Base-by-base conservation (phyloP, 1,140 invertebrate species). In the Zaprionus gabonicus region DNA sequence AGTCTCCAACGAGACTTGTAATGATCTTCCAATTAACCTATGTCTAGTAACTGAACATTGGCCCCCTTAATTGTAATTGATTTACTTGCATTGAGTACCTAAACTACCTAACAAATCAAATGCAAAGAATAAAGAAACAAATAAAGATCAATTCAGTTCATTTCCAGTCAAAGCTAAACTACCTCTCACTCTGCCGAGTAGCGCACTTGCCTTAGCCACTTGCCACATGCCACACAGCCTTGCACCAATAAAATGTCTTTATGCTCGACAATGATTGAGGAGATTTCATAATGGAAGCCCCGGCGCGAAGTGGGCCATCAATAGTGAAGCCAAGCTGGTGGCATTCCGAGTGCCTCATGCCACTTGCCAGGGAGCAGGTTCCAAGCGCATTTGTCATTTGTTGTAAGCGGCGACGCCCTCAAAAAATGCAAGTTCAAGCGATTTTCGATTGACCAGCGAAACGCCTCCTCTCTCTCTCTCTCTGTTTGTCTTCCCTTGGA, bases 201-300 rank as follows among this genome's bases (percentile, higher is more conserved):
- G 64, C 23, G 65, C 56, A 68, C n/a, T 27, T 23, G 12, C 6
- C 4, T 15, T 4, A 38, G 34, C 64, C 17, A 53, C 27, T 56
- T 62, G 25, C 20, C n/a, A 53, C 28, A 27, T 46, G 41, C 1
- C 28, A 64, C 23, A 64, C 23, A 66, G n/a, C 28, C 41, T 31
- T 13, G 38, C 34, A 28, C 15, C 67, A 64, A 75, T 75, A 71
- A 75, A 90, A 90, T 77, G 71, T 75, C 79, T 90, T 90, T 90
- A 90, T 90, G 51, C 71, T 65, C 72, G 85, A 82, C 85, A 85
- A 72, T 90, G 85, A 88, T 88, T 71, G 79, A 88, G 73, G 70
- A 71, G 70, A 80, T 82, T 75, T 67, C 60, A 60, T 77, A 88
- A 88, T 88, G 76, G 78, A 79, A 78, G 49, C 49, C 13, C 13